phyloP scores from a whole-genome alignment of 2,888 invertebrate genomes.

The Leptinotarsa rubiginosa region DNA sequence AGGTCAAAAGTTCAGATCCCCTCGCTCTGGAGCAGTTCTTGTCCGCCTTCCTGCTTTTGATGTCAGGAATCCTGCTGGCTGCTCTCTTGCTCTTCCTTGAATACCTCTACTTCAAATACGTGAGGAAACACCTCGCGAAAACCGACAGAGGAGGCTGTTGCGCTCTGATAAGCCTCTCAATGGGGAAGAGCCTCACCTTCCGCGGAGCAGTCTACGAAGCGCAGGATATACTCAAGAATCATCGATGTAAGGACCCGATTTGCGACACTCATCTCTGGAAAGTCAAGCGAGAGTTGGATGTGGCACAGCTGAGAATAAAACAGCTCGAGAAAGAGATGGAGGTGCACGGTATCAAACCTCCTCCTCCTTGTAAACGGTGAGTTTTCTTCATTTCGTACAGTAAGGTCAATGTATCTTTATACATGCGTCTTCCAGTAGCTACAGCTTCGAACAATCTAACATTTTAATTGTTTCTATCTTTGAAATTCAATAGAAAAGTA shows the following conservation, averaged over 20 bases:
- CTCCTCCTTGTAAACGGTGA: constrained; percentile 78
- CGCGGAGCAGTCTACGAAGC: constrained; percentile 84
- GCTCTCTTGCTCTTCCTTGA: constrained; percentile 89
- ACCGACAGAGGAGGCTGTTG: constrained; percentile 93
- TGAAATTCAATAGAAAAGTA: no score
- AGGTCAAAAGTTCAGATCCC: constrained; percentile 86
- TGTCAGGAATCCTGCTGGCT: constrained; percentile 93
- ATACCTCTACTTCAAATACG: constrained; percentile 94
- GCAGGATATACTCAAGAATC: constrained; percentile 79
- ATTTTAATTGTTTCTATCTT: no score
- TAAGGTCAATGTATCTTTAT: no score
- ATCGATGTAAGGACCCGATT: constrained; percentile 75
- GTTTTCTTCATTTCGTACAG: constrained; percentile 33
- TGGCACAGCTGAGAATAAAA: constrained; percentile 85
- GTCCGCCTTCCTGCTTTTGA: constrained; percentile 94
- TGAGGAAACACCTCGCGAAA: constrained; percentile 87
- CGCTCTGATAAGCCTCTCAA: constrained; percentile 90
- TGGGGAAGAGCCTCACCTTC: constrained; percentile 89
- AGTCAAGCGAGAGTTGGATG: constrained; percentile 89
- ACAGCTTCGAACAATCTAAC: no score
- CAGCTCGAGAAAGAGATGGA: constrained; percentile 89
- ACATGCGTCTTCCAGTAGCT: no score
- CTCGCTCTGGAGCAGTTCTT: constrained; percentile 95
- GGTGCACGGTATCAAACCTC: constrained; percentile 84
- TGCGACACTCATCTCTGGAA: constrained; percentile 90